Conservation (phyloP, 1,140 invertebrate genomes). For the Cydia pomonella region DNA sequence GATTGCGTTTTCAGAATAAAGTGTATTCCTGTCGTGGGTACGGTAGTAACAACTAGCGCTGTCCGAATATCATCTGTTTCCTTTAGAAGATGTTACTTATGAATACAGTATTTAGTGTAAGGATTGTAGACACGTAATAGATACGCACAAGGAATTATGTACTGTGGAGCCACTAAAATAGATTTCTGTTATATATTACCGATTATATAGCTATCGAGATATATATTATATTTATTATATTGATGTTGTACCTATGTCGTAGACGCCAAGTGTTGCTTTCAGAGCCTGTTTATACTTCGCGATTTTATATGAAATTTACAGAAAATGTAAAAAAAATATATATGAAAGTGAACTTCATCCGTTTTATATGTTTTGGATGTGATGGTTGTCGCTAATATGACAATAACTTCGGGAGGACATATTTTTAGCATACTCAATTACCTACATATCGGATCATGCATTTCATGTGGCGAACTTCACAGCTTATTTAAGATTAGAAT, state of each 20-base stretch:
- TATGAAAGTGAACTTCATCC: constrained; percentile 13
- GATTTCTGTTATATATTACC: constrained; percentile 35
- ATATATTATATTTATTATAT: constrained; percentile 37
- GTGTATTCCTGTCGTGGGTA: background rate
- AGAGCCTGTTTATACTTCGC: constrained; percentile 25
- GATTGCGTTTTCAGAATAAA: background rate
- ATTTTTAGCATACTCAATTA: constrained; percentile 5
- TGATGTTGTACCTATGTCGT: constrained; percentile 50
- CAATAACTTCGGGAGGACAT: background rate
- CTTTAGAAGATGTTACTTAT: constrained; percentile 3
- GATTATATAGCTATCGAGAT: constrained; percentile 33
- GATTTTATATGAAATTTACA: constrained; percentile 33
- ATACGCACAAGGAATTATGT: constrained; percentile 67
- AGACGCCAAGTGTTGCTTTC: constrained; percentile 49
- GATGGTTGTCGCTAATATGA: background rate
- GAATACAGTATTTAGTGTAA: constrained; percentile 23
- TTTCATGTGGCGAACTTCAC: constrained; percentile 10
- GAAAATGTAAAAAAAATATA: constrained; percentile 27
- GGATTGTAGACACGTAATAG: constrained; percentile 63
- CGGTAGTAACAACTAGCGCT: background rate
- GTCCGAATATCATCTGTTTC: background rate
- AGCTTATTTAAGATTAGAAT: constrained; percentile 33
- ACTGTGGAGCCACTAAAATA: constrained; percentile 45
- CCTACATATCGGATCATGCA: constrained; percentile 18
- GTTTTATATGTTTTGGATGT: constrained; percentile 21